A percentile compares a stretch with the other conserved stretches of the same genome.
Conservation (phyloP, 1,140 invertebrate species). For the Halesus radiatus region DNA sequence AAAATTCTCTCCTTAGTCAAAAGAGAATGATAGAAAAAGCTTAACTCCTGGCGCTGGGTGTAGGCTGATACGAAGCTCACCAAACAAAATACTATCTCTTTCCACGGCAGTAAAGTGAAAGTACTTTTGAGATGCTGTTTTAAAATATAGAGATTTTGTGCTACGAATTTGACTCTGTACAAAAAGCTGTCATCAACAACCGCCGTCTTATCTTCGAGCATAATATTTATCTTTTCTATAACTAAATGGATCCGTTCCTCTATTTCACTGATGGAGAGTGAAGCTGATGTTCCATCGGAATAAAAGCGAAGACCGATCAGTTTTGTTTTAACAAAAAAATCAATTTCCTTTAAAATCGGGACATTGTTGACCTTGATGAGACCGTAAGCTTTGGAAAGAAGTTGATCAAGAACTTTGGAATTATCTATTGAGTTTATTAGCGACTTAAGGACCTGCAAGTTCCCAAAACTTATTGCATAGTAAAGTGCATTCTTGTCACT, state of each 20-base stretch:
- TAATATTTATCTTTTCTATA: neutral
- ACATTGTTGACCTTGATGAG: neutral
- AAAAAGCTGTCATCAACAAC: neutral
- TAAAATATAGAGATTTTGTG: neutral
- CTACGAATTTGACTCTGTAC: neutral
- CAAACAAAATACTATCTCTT: conserved; percentile 12
- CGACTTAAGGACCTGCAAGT: neutral
- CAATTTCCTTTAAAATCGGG: neutral
- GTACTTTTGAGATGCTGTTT: neutral
- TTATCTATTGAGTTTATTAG: neutral
- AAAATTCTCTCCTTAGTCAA: neutral
- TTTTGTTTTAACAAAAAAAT: neutral
- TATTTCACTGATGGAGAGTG: neutral
- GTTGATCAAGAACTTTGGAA: neutral
- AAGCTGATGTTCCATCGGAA: neutral
- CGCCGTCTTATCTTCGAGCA: neutral
- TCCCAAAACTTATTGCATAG: neutral
- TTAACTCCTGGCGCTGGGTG: neutral
- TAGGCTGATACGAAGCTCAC: neutral
- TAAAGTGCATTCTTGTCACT: neutral
- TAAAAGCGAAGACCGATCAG: neutral
- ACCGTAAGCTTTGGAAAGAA: neutral
- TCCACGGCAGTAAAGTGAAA: neutral
- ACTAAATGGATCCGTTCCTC: neutral
- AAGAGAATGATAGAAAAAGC: neutral